Conservation (phyloP, 2,113 vertebrate species). For the Theristicus caerulescens region DNA sequence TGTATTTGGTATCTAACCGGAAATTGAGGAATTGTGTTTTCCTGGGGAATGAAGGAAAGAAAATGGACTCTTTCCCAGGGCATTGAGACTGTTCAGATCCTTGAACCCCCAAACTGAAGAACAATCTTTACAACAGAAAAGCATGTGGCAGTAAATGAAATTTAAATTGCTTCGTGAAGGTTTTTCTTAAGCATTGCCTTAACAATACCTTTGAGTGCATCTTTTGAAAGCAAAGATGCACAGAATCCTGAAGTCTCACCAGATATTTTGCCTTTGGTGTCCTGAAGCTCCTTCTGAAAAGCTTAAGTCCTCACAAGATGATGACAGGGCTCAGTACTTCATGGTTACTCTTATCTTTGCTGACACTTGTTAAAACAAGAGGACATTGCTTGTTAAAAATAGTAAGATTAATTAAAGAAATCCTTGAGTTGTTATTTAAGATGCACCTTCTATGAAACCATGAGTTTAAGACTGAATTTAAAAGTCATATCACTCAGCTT, state of each 20-base stretch:
- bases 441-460: neutral
- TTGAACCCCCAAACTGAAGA: neutral
- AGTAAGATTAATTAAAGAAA: neutral
- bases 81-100: neutral
- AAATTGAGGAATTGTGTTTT: neutral
- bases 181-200: neutral
- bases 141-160: neutral
- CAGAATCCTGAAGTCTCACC: neutral
- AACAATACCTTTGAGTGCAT: neutral
- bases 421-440: neutral
- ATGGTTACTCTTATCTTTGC: neutral
- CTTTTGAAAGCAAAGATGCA: neutral
- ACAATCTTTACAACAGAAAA: neutral
- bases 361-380: neutral
- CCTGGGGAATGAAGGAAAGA: neutral
- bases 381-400: neutral
- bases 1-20: neutral
- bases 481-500: constrained; percentile 20
- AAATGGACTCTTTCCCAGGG: neutral
- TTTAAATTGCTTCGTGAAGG: neutral
- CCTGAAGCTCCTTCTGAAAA: neutral
- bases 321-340: neutral
- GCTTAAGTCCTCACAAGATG: neutral
- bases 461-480: neutral
- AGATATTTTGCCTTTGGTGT: neutral